These are phyloP conservation scores for Eupithecia centaureata DNA, from an alignment of 2,888 invertebrate genomes.

Conservation along the genomic window DNA sequence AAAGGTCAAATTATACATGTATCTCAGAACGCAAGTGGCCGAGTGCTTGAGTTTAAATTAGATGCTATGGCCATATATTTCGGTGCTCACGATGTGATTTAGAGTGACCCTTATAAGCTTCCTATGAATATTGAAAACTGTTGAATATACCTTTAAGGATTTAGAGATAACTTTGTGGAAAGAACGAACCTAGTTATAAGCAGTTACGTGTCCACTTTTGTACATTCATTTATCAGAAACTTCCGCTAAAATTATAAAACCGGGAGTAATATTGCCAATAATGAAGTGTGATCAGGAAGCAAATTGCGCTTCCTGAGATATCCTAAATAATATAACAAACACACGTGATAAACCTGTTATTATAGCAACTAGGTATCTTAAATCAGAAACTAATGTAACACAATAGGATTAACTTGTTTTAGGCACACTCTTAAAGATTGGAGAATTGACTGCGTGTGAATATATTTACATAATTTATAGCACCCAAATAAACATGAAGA, in stretches of 20 bases:
- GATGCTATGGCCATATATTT: constrained; percentile 53
- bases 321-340: neutral
- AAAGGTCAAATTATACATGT: neutral
- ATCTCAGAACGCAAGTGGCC: constrained; percentile 45
- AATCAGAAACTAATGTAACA: neutral
- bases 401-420: constrained; percentile 5
- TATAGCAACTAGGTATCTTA: constrained; percentile 1
- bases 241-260: neutral
- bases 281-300: too few species aligned
- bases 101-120: constrained; percentile 64
- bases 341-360: neutral
- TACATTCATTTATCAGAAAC: neutral
- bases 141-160: constrained; percentile 1
- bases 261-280: neutral
- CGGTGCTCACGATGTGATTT: constrained; percentile 74
- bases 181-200: neutral
- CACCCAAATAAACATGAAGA: too few species aligned
- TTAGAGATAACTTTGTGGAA: neutral
- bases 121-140: constrained; percentile 21
- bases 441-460: too few species aligned
- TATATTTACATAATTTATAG: too few species aligned
- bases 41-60: constrained; percentile 50
- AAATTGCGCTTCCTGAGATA: neutral
- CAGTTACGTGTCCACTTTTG: neutral
- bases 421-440: neutral